Evolutionary conservation across 2,113 vertebrate genomes (phyloP), one percentile per base, ranked within the genome.

Genomic region (Menidia beryllina): DNA sequence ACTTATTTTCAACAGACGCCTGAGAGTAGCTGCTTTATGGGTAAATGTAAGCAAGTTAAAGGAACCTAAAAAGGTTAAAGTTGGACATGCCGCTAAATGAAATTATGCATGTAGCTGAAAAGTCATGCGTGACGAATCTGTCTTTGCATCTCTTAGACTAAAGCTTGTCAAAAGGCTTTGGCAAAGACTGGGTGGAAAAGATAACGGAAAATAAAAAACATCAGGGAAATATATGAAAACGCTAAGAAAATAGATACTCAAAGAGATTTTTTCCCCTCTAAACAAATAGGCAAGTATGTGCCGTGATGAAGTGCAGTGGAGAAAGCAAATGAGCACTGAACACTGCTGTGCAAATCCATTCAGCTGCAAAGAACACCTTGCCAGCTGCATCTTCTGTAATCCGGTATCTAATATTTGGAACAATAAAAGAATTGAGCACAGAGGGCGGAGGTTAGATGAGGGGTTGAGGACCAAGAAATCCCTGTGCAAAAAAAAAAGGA

Each of bases 371-470:
- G 21, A 45, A 41, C 25, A 55, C 19, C 13, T 26, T 15, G 21
- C 41, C 58, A 26, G 12, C 21, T 19, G 14, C 17, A 47, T 70
- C 47, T 47, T 23, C 62, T 72, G 7, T 62, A 57, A 64, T 60
- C 27, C 64, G 48, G 50, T 56, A 69, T 77, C 24, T 72, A 66
- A 72, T 63, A 75, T 53, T 24, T 67, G 34, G 9, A 77, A 63
- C 30, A 67, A 78, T 62, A 19, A 66, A 62, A 77, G 25, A 7
- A 58, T 24, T 39, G 52, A 50, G 54, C 45, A 54, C 14, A 59
- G 23, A 81, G 13, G 47, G n/a, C 67, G 12, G 20, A 41, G 5
- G 52, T 39, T 43, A 59, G 43, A 54, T 27, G 19, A 54, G 27
- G 36, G 3, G 25, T 26, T 2, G 15, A 54, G n/a, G 36, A 54